Evolutionary conservation across 2,113 vertebrate species (phyloP).

Genomic region (Trinectes maculatus): DNA sequence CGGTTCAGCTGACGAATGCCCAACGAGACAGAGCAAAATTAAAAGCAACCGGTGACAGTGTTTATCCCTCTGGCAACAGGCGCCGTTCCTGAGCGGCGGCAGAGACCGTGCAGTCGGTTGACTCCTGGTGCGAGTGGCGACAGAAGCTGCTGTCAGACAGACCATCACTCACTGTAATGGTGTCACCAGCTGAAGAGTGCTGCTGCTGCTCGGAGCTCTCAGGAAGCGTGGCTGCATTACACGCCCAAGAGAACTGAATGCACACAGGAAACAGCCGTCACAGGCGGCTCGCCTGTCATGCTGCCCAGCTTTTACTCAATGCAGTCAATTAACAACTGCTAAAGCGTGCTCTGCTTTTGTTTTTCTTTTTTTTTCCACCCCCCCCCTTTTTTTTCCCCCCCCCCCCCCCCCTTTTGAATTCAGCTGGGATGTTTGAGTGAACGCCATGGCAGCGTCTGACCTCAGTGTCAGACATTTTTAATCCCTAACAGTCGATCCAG

Average conservation of each 20-base stretch:
- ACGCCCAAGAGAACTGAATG: conserved; percentile 52
- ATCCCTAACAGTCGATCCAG: background rate
- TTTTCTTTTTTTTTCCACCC: too few relatives aligned
- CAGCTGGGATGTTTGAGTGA: conserved; percentile 6
- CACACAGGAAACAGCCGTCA: conserved; percentile 48
- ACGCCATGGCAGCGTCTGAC: background rate
- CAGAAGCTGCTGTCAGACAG: conserved; percentile 59
- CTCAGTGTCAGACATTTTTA: background rate
- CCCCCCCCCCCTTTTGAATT: background rate
- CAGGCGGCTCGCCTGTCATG: conserved; percentile 35
- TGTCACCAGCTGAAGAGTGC: conserved; percentile 56
- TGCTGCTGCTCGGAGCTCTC: conserved; percentile 39
- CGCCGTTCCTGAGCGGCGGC: conserved; percentile 43
- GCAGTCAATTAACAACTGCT: conserved; percentile 44
- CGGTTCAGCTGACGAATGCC: conserved; percentile 44
- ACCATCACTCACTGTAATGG: conserved; percentile 61
- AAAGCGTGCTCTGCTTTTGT: conserved; percentile 2
- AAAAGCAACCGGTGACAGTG: conserved; percentile 50
- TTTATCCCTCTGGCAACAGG: conserved; percentile 64
- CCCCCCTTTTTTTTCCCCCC: too few relatives aligned
- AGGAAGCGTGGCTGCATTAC: conserved; percentile 48
- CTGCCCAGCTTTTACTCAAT: conserved; percentile 23
- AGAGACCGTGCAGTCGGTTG: conserved; percentile 55
- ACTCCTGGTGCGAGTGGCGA: conserved; percentile 54
- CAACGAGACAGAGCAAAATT: conserved; percentile 41